Evolutionary conservation across 2,888 invertebrate genomes (phyloP).

Genomic region (Tanypteryx hageni): DNA sequence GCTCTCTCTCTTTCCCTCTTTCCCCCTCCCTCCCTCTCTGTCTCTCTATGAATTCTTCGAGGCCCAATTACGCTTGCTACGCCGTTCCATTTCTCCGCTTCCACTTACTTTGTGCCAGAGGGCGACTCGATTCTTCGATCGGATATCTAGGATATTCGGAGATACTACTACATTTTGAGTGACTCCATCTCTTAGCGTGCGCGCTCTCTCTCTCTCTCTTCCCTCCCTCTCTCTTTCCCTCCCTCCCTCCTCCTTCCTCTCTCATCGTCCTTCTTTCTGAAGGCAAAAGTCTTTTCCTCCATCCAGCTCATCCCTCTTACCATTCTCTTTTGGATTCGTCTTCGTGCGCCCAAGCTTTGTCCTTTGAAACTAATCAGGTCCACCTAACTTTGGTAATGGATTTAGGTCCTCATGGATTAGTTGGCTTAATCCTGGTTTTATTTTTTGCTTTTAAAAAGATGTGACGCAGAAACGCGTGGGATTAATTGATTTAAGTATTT

Average conservation of each 20-base stretch:
- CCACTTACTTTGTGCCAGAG: background rate
- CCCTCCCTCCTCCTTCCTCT: too few species aligned
- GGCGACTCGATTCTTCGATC: background rate
- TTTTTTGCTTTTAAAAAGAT: background rate
- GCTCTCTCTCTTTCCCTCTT: background rate
- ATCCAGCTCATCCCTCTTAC: background rate
- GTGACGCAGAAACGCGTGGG: background rate
- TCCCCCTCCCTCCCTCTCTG: too few species aligned
- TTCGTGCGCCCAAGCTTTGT: background rate
- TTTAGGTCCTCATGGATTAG: background rate
- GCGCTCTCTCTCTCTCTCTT: too few species aligned
- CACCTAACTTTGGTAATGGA: background rate
- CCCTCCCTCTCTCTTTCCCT: too few species aligned
- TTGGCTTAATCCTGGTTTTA: background rate
- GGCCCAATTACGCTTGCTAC: background rate
- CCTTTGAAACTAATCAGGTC: background rate
- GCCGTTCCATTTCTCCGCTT: background rate
- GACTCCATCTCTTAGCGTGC: too few species aligned
- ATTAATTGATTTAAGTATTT: background rate
- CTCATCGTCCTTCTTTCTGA: background rate
- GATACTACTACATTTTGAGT: background rate
- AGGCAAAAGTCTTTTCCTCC: background rate
- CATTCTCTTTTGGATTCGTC: background rate
- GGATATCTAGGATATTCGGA: background rate
- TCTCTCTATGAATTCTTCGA: conserved; percentile 6